These are phyloP conservation scores for Dioctria linearis DNA, from an alignment of 2,888 invertebrate species.

Conservation along the genomic window DNA sequence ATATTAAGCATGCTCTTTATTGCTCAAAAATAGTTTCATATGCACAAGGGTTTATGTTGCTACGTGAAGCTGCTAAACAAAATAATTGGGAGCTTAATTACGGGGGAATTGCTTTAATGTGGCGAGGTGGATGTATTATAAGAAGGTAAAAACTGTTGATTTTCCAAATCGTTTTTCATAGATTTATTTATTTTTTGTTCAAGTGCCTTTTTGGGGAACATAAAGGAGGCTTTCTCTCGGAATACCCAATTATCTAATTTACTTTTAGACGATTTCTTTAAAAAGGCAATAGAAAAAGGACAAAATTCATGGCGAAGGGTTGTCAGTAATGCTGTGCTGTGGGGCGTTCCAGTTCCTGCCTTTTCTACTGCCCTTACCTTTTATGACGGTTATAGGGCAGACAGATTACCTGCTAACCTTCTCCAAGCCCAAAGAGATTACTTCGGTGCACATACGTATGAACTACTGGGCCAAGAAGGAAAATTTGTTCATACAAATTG, in stretches of 20 bases:
- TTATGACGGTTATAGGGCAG: conserved; percentile 95
- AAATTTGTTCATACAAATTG: conserved; percentile 97
- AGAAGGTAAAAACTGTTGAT: conserved; percentile 76
- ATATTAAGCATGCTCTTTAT: conserved; percentile 92
- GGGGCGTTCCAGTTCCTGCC: conserved; percentile 95
- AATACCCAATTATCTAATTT: conserved; percentile 90
- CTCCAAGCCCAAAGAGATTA: conserved; percentile 98
- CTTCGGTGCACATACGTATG: conserved; percentile 99
- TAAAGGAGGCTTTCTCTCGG: conserved; percentile 93
- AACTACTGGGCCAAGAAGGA: conserved; percentile 88
- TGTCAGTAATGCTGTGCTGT: conserved; percentile 78
- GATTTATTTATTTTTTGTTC: neutral
- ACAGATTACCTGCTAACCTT: conserved; percentile 92
- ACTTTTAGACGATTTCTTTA: conserved; percentile 94
- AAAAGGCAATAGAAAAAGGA: conserved; percentile 83
- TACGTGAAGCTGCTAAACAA: conserved; percentile 92
- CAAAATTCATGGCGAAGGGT: conserved; percentile 91
- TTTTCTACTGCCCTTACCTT: conserved; percentile 95
- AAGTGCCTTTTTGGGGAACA: conserved; percentile 89
- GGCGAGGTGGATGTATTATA: conserved; percentile 99
- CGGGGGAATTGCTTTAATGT: conserved; percentile 98
- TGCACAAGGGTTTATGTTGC: conserved; percentile 97
- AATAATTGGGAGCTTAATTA: conserved; percentile 97
- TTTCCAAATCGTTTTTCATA: neutral
- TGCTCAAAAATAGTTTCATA: conserved; percentile 99